Evolutionary conservation across 2,797 vertebrate species (phyloP), one percentile per base, ranked within the genome.

Genomic region (Tangara arthus): DNA sequence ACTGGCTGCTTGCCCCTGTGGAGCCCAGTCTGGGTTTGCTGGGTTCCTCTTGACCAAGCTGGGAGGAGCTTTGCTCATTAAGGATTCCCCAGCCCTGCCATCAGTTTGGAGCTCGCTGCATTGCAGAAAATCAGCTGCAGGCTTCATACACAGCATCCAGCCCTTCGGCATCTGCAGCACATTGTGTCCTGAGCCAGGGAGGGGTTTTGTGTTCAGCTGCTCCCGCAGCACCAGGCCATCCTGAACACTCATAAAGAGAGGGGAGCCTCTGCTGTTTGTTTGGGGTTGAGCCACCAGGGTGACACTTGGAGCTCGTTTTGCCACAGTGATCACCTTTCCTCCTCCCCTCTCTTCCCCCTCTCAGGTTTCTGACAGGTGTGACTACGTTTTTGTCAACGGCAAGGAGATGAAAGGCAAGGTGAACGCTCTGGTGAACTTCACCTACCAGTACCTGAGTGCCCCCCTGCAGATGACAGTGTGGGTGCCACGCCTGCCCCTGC

Each of bases 351-450:
- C 64, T 39, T n/a, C 56, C n/a, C 23, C 41, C 24, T 21, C 71
- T 19, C 95, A 99, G 99, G 98, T 99, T 89, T 99, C 99, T 1
- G 98, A 99, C 84, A 98, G 98, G 64, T 99, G 99, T 26, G 98
- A 99, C 97, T 99, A 99, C 3, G 96, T 99, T 80, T 99, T 98
- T 26, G 98, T 99, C 94, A 99, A 99, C 0, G 99, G 99, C 71
- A 99, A 99, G 83, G 99, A 99, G 98, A 98, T 98, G 24, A 98
- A 98, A 70, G 99, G 99, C 72, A 98, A 98, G 93, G 97, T 97
- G 95, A 98, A 94, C 1, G 98, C 98, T 0, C 93, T 97, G 42
- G 98, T 99, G 88, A 99, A 99, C 97, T 99, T 99, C 96, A 99
- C 98, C 1, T 99, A 99, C 96, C 99, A 99, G 92, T 98, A 99